A percentile compares a stretch with the other conserved stretches of the same genome.
Evolutionary conservation across 2,888 invertebrate genomes (phyloP).

Genomic region (Pycnomerus fuliginosus): DNA sequence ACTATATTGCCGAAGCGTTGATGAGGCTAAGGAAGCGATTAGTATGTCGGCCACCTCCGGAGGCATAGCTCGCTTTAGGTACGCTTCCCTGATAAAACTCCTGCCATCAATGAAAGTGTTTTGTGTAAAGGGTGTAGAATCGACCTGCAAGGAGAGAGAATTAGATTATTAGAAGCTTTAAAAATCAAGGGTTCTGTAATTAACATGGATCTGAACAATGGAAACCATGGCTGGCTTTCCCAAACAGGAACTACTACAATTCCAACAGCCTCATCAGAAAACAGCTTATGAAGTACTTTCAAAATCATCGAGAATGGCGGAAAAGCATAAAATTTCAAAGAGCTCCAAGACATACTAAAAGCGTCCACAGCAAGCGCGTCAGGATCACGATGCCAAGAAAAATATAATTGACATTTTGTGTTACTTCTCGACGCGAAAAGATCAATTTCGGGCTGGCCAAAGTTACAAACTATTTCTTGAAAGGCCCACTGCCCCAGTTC

Average conservation of each 20-base stretch:
- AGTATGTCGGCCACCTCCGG: background rate
- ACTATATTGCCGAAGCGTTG: background rate
- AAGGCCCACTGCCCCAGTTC: slow-evolving; percentile 7
- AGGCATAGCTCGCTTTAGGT: background rate
- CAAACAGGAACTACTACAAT: background rate
- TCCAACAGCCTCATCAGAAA: background rate
- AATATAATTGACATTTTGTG: background rate
- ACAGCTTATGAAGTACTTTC: background rate
- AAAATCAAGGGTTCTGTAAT: background rate
- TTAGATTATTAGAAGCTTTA: background rate
- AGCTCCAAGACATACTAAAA: background rate
- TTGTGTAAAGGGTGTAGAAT: too few relatives aligned
- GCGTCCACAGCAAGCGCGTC: slow-evolving; percentile 1
- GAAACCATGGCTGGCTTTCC: background rate
- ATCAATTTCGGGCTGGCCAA: slow-evolving; percentile 6
- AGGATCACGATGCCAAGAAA: background rate
- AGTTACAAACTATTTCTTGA: background rate
- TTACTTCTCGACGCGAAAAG: slow-evolving; percentile 7
- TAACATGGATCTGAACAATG: background rate
- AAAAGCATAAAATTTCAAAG: background rate
- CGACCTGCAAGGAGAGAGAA: background rate
- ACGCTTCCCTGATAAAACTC: background rate
- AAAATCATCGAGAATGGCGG: background rate
- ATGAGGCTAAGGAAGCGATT: too few relatives aligned
- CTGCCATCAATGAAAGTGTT: background rate